Base-by-base conservation (phyloP, 2,888 invertebrate genomes). In the Chymomyza caudatula region DNA sequence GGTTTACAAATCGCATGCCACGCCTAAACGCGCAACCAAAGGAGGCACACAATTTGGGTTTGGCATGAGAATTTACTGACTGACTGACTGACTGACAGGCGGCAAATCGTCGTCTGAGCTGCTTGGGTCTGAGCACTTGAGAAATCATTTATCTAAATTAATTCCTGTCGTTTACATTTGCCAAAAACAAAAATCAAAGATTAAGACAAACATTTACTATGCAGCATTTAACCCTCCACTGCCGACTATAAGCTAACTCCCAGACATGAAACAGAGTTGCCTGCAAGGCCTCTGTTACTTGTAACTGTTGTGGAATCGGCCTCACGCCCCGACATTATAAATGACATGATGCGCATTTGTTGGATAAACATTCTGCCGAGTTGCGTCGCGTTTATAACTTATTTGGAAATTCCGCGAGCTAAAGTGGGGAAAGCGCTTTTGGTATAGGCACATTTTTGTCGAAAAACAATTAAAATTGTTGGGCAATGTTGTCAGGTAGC, bases 141-240 rank as follows among this genome's bases (percentile, higher is more conserved):
- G 76, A 89, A 89, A 90, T 90, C 90, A 90, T 90, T 90, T 90
- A 89, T 90, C 90, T 89, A 90, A 90, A 90, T 90, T 90, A 90
- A 90, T 90, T 90, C 90, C 90, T 90, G 90, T 90, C 90, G 90
- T 90, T 90, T 90, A 90, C 90, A 90, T 90, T 89, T 88, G 88
- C 80, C 84, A 69, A 71, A 83, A 86, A 84, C 88, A 87, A 89
- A 89, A 90, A 90, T 90, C 90, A 90, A 90, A 90, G 90, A 90
- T 90, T 90, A 90, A 90, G 89, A 89, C 89, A 90, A 90, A 89
- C 89, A 90, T 88, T 88, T 77, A 75, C 84, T 65, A 67, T 37
- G 11, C 11, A 73, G 77, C 86, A 86, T 79, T 73, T 59, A 57
- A 65, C 62, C 77, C 77, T 63, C 49, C 69, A 66, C 63, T 61